Evolutionary conservation across 1,140 invertebrate species (phyloP).

Genomic region (Pseudachorutes palmiensis): DNA sequence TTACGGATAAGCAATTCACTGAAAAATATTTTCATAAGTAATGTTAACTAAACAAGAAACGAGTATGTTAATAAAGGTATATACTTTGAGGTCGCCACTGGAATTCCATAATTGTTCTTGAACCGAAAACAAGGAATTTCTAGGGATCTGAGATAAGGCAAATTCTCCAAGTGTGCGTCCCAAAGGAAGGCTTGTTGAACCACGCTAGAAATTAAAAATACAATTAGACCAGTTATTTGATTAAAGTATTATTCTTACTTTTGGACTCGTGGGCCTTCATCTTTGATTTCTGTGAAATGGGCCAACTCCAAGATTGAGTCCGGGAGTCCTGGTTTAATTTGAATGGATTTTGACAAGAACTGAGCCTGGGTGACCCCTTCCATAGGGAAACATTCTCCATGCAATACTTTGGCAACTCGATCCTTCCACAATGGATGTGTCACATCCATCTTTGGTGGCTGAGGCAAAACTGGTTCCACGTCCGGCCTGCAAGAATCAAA

Average conservation of each 20-base stretch:
- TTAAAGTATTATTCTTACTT: conserved; percentile 43
- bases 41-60: conserved; percentile 6
- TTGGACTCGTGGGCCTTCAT: conserved; percentile 42
- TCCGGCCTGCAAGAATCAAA: conserved; percentile 28
- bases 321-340: conserved; percentile 53
- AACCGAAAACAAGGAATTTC: conserved; percentile 60
- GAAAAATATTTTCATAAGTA: conserved; percentile 19
- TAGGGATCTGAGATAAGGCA: conserved; percentile 62
- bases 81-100: conserved; percentile 60
- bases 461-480: conserved; percentile 22
- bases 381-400: conserved; percentile 56
- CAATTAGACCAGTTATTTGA: conserved; percentile 1
- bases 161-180: conserved; percentile 65
- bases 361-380: conserved; percentile 63
- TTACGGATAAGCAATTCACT: conserved; percentile 61
- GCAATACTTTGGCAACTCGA: conserved; percentile 50
- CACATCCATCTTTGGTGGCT: conserved; percentile 41
- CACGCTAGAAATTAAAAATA: conserved; percentile 40
- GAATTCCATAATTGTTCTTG: conserved; percentile 62
- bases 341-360: conserved; percentile 63
- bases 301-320: conserved; percentile 45
- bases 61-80: conserved; percentile 36
- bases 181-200: conserved; percentile 63
- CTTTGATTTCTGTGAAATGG: conserved; percentile 40
- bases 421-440: conserved; percentile 58